phyloP scores from a whole-genome alignment of 2,113 vertebrate species.

The Donacobius atricapilla region DNA sequence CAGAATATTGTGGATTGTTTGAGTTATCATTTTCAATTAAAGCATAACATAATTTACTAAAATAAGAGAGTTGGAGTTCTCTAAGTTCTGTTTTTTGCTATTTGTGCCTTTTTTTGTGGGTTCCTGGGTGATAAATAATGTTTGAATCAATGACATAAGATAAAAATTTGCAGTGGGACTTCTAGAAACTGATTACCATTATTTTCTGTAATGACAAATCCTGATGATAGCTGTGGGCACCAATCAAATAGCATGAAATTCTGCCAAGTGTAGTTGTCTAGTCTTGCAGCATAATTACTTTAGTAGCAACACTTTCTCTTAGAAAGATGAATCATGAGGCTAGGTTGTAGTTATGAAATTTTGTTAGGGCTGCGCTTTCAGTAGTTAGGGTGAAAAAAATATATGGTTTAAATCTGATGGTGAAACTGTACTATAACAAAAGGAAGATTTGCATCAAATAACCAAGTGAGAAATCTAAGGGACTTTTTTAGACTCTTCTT shows the following conservation, averaged over 20 bases:
- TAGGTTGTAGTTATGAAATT: background rate
- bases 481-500: background rate
- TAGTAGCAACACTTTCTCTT: background rate
- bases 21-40: background rate
- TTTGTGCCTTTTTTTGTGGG: background rate
- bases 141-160: background rate
- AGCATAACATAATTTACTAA: fast-evolving
- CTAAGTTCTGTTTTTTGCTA: fast-evolving
- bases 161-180: background rate
- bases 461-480: background rate
- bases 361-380: background rate
- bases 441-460: background rate
- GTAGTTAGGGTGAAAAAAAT: background rate
- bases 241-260: background rate
- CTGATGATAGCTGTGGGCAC: background rate
- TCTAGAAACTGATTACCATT: background rate
- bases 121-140: background rate
- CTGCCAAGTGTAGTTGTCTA: background rate
- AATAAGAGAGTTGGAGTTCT: background rate
- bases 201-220: background rate
- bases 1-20: background rate
- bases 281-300: background rate
- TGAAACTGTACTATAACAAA: background rate
- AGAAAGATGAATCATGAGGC: background rate
- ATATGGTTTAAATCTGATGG: background rate